Conservation (phyloP, 2,113 vertebrate species). For the Halcyon senegalensis region DNA sequence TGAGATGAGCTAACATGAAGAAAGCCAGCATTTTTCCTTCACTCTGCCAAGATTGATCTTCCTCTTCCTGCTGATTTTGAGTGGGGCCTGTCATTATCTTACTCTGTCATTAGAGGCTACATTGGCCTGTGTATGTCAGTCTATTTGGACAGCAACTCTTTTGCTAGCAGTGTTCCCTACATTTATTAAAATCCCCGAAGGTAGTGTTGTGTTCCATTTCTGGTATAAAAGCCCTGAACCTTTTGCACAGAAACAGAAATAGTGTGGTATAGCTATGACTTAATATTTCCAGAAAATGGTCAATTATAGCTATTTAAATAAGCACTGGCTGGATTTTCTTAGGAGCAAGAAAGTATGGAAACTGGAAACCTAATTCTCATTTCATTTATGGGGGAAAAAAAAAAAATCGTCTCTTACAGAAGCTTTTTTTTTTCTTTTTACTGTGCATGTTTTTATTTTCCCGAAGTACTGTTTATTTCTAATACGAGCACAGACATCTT, state of each 20-base stretch:
- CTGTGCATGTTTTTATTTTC: slow-evolving; percentile 15
- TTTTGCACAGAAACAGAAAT: slow-evolving; percentile 65
- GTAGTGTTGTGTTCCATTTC: slow-evolving; percentile 84
- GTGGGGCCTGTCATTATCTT: slow-evolving; percentile 99
- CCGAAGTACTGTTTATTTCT: background rate
- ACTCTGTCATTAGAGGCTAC: slow-evolving; percentile 99
- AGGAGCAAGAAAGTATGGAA: slow-evolving; percentile 23
- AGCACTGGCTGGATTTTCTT: slow-evolving; percentile 46
- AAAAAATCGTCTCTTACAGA: background rate
- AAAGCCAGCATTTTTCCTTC: slow-evolving; percentile 92
- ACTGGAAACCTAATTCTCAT: slow-evolving; percentile 18
- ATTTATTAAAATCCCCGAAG: slow-evolving; percentile 97
- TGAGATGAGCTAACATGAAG: slow-evolving; percentile 96
- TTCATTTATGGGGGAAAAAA: background rate
- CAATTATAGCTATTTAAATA: slow-evolving; percentile 69
- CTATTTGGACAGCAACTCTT: slow-evolving; percentile 99
- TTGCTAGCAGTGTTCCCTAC: slow-evolving; percentile 94
- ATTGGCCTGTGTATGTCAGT: slow-evolving; percentile 99
- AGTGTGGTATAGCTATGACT: slow-evolving; percentile 49
- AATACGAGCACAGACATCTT: background rate
- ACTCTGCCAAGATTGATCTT: slow-evolving; percentile 99
- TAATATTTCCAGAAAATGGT: slow-evolving; percentile 56
- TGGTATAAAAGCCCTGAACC: slow-evolving; percentile 78
- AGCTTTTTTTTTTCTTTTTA: slow-evolving; percentile 15
- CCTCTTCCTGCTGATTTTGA: slow-evolving; percentile 99